Base-by-base conservation (phyloP, 2,888 invertebrate species). In the Ichneumoninae sp. region DNA sequence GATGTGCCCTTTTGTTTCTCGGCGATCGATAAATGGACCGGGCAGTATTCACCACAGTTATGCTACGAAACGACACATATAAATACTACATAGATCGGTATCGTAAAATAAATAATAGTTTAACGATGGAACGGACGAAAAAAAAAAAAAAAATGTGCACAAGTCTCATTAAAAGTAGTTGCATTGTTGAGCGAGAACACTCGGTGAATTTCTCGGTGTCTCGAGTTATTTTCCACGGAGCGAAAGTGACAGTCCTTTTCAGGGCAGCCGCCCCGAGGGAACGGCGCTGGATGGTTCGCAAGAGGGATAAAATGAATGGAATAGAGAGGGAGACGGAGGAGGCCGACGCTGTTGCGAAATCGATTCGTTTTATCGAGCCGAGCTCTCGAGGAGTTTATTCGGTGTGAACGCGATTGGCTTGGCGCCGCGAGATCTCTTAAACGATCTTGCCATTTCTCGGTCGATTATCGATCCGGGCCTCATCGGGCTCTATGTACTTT, bases 241-340 rank as follows among this genome's bases (percentile, higher is more conserved):
- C 87, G 84, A 86, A 87, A 88, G 87, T 84, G 88, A 88, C 87
- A 83, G 86, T 87, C 77, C 73, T 75, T 69, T 78, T 54, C n/a
- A 69, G 78, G 33, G 78, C 78, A 70, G 33, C 44, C 16, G 78
- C 60, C 57, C 78, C 60, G 60, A 68, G 68, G 36, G 68, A 77
- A 52, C 40, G 66, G 60, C 52, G 13, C 30, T 54, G 19, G 52
- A 73, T 44, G 40, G 50, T 52, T 63, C 47, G 33, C 47, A 13
- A 30, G 33, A 33, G 63, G 33, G 36, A 30, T 40, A 52, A 22
- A 50, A 74, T 40, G 73, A 71, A 63, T 52, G 19, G 54, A 68
- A 63, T 47, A 57, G 57, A 57, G 22, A 69, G 68, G 79, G 57
- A 30, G 74, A 70, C 47, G 30, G 69, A 54, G 16, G 44, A 47